Base-by-base conservation (phyloP, 92 coral and sea anemone genomes). In the Anthopleura xanthogrammica region DNA sequence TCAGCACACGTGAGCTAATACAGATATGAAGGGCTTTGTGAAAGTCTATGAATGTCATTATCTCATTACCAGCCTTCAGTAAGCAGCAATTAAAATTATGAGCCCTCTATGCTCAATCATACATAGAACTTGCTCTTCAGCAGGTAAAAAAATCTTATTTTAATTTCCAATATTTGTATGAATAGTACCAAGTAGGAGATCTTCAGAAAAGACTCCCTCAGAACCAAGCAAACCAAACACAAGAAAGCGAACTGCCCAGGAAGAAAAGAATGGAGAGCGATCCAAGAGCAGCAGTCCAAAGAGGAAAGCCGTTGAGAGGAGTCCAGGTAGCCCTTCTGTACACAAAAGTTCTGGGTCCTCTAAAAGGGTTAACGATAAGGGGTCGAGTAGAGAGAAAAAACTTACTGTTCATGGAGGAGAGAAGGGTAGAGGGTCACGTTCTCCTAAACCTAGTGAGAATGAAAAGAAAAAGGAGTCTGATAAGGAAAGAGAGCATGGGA, bases 401-500 rank as follows among this genome's bases (percentile, higher is more conserved):
- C 79, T 90, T 13, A 65, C 87, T 7, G 80, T 87, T 5, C 78
- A 87, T 60, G 90, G 84, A 54, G 60, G 42, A 16, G 88, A 89
- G 46, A 90, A 76, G 40, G 89, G 86, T 56, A 86, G 86, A 76
- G 83, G 80, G 6, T 86, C 88, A n/a, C 83, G 88, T 29, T 90
- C 93, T 16, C 93, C 93, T 40, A 90, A 90, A 81, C 85, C 86
- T 7, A 85, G 29, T 55, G 90, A 90, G 46, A 88, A 90, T 22
- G 88, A 90, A 75, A 90, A 87, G 72, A 84, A 84, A 78, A 83
- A 56, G 60, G 90, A 87, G 60, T 72, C 55, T 19, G 88, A 87
- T 24, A 86, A 86, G 50, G 86, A 86, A 23, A 71, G 70, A 68
- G 88, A 86, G 76, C 74, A 56, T 57, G 82, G 16, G 20, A 57